A percentile compares a stretch with the other conserved stretches of the same genome.
Conservation (phyloP, 37 sponge, comb jelly and placozoan genomes). For the Bolinopsis microptera region DNA sequence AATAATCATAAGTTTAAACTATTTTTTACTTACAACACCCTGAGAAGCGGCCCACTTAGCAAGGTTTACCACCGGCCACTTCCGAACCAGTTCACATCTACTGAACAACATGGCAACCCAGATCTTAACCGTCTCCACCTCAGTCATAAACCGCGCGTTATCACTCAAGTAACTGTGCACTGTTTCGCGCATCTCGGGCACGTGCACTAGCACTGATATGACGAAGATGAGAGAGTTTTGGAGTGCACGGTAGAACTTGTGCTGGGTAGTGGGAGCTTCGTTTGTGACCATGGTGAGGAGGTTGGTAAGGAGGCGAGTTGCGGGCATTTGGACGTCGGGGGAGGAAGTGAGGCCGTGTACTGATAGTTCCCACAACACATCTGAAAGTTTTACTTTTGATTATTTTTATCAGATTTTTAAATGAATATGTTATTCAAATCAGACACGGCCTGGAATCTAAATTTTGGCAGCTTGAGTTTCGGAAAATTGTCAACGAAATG, state of each 20-base stretch:
- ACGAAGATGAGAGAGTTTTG: slow-evolving; percentile 19
- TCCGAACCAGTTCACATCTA: slow-evolving; percentile 18
- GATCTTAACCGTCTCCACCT: slow-evolving; percentile 12
- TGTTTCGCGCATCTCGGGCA: slow-evolving; percentile 19
- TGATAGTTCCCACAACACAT: slow-evolving; percentile 58
- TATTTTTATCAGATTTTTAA: too few relatives aligned
- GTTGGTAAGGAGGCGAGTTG: slow-evolving; percentile 29
- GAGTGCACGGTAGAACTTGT: slow-evolving; percentile 2
- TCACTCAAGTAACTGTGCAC: neutral
- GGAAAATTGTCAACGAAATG: too few relatives aligned
- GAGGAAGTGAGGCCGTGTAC: slow-evolving; percentile 54
- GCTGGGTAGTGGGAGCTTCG: slow-evolving; percentile 28
- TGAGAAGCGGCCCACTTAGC: slow-evolving; percentile 44
- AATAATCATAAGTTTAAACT: too few relatives aligned
- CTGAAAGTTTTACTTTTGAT: neutral
- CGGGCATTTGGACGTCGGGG: slow-evolving; percentile 6
- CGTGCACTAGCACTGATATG: neutral
- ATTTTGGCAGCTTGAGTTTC: too few relatives aligned
- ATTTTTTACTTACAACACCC: slow-evolving; percentile 57
- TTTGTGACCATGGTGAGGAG: neutral
- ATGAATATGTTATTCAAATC: too few relatives aligned
- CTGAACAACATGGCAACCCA: slow-evolving; percentile 48
- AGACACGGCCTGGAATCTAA: too few relatives aligned
- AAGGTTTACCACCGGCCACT: neutral
- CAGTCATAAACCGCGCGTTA: neutral